Percentiles rank a stretch among this genome's conserved stretches.
Conservation (phyloP, 2,888 invertebrate genomes). For the Sphaerophoria rueppellii region DNA sequence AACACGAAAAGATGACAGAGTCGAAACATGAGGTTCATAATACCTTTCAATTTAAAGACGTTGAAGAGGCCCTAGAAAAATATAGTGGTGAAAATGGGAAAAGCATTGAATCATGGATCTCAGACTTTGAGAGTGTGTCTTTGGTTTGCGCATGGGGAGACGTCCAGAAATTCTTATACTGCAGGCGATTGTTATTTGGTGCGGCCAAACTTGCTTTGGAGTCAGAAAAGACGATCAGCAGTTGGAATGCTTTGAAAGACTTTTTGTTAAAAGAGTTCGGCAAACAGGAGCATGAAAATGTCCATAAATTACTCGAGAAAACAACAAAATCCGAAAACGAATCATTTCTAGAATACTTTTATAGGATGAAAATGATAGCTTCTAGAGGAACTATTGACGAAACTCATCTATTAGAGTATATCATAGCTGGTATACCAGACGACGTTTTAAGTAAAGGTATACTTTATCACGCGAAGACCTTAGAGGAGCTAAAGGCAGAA, state of each 20-base stretch:
- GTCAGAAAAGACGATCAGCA: conserved; percentile 21
- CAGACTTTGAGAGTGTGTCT: conserved; percentile 43
- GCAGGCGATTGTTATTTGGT: conserved; percentile 41
- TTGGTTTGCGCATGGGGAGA: conserved; percentile 48
- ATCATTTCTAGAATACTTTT: conserved; percentile 52
- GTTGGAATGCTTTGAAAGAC: conserved; percentile 32
- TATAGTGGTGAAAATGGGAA: conserved; percentile 46
- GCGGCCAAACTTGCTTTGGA: conserved; percentile 49
- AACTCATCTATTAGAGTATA: conserved; percentile 27
- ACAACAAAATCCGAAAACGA: conserved; percentile 29
- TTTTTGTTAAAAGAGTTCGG: conserved; percentile 43
- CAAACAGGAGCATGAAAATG: conserved; percentile 4
- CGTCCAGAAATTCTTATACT: conserved; percentile 48
- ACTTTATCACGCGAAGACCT: conserved; percentile 7
- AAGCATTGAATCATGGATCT: conserved; percentile 41
- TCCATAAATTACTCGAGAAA: conserved; percentile 33
- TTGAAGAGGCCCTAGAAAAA: conserved; percentile 46
- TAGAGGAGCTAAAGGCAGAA: conserved; percentile 7
- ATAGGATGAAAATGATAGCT: conserved; percentile 42
- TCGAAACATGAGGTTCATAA: conserved; percentile 4
- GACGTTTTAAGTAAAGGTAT: conserved; percentile 18
- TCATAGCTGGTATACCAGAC: conserved; percentile 15
- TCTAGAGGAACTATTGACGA: conserved; percentile 30
- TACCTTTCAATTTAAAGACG: conserved; percentile 34
- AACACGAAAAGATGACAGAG: conserved; percentile 7